Evolutionary conservation across 2,888 invertebrate species (phyloP).

Genomic region (Anodontia alba): DNA sequence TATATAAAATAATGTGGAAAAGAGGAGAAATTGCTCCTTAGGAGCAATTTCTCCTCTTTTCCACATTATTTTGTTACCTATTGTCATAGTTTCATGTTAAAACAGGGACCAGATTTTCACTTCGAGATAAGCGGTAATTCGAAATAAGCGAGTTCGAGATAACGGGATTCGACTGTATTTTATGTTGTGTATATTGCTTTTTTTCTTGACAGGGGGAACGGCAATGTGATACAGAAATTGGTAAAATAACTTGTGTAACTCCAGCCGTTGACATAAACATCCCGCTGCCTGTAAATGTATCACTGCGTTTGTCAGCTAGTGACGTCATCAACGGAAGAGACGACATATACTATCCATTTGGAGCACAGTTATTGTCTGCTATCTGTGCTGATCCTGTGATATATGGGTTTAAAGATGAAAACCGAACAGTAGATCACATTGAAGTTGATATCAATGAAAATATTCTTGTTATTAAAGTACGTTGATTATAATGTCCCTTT

Average conservation of each 20-base stretch:
- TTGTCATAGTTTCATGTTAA: too few species aligned
- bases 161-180: too few species aligned
- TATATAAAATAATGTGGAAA: too few species aligned
- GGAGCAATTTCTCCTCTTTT: too few species aligned
- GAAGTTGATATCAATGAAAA: slow-evolving; percentile 1
- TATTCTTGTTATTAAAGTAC: background rate
- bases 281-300: background rate
- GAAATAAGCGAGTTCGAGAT: too few species aligned
- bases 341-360: background rate
- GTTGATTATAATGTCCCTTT: too few species aligned
- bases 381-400: background rate
- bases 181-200: too few species aligned
- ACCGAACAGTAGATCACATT: background rate
- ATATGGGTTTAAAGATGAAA: background rate
- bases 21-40: too few species aligned
- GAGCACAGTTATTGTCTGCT: background rate
- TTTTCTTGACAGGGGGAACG: background rate
- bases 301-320: background rate
- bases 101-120: too few species aligned
- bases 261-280: background rate
- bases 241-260: background rate
- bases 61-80: too few species aligned
- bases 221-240: background rate
- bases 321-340: background rate
- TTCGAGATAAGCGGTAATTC: too few species aligned